Base-by-base conservation (phyloP, 2,797 vertebrate species). In the Platyrinchus mystaceus region DNA sequence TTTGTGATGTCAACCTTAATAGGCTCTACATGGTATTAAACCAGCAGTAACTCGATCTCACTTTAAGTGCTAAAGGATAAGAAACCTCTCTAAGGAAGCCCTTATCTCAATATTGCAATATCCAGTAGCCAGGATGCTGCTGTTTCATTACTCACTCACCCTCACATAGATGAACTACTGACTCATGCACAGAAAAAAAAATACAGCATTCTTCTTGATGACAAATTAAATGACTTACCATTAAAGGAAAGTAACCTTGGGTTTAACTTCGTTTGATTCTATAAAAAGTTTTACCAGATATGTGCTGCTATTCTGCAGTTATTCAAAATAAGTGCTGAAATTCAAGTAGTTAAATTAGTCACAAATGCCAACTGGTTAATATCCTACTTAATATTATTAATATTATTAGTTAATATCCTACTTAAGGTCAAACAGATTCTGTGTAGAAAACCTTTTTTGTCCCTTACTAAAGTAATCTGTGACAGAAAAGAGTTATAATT, bases 391-490 rank as follows among this genome's bases (percentile, higher is more conserved):
- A n/a, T n/a, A n/a, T n/a, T n/a, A n/a, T n/a, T n/a, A n/a, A n/a
- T n/a, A n/a, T n/a, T n/a, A n/a, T n/a, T n/a, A n/a, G 93, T 93
- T 95, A 95, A 93, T 95, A 50, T 71, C 64, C 87, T 88, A 93
- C 94, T 83, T 37, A 5, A 89, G 52, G 58, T 82, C 79, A 91
- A 86, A 86, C 50, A 87, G 60, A 90, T 69, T 89, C 30, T 76
- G 28, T 68, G 49, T 26, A 55, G 67, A 84, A 91, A 89, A 27
- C 22, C 66, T 76, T 78, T 87, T 91, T 60, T 62, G 26, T 60
- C 64, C 63, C 43, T 62, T 47, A 56, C 27, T 60, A 44, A 85
- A 71, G 44, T 67, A 41, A 59, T 10, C 28, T 74, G 39, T 62
- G 21, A 21, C 47, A 90, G 69, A 81, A 83, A 67, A 81, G 16